phyloP scores from a whole-genome alignment of 2,113 vertebrate genomes.

The Blennius ocellaris region DNA sequence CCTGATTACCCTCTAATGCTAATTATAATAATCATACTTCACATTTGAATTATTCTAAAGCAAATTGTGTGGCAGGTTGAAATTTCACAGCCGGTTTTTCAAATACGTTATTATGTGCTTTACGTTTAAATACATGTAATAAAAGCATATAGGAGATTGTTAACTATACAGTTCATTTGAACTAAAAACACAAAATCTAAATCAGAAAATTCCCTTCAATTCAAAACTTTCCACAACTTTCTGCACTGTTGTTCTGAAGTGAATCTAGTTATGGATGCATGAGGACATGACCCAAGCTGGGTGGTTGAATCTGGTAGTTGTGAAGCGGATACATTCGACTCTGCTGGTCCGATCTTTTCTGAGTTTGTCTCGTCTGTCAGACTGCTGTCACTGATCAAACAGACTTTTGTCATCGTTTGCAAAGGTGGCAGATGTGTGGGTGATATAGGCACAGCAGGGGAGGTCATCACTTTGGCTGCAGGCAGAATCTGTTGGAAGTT shows the following conservation, averaged over 20 bases:
- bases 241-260: constrained; percentile 8
- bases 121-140: no score
- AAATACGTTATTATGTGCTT: no score
- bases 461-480: constrained; percentile 71
- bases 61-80: no score
- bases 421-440: constrained; percentile 71
- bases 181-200: no score
- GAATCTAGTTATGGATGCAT: constrained; percentile 13
- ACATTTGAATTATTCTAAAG: no score
- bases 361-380: constrained; percentile 49
- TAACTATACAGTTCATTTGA: no score
- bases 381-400: constrained; percentile 54
- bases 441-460: constrained; percentile 66
- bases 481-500: constrained; percentile 72
- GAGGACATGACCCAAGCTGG: not conserved
- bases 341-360: constrained; percentile 33
- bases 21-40: no score
- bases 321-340: constrained; percentile 3
- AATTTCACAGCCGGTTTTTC: no score
- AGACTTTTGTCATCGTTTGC: constrained; percentile 64
- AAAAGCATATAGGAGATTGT: no score
- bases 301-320: constrained; percentile 30
- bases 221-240: not conserved
- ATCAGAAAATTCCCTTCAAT: no score
- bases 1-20: no score